phyloP scores from a whole-genome alignment of 92 coral and sea anemone species.

The Phymanthus crucifer region DNA sequence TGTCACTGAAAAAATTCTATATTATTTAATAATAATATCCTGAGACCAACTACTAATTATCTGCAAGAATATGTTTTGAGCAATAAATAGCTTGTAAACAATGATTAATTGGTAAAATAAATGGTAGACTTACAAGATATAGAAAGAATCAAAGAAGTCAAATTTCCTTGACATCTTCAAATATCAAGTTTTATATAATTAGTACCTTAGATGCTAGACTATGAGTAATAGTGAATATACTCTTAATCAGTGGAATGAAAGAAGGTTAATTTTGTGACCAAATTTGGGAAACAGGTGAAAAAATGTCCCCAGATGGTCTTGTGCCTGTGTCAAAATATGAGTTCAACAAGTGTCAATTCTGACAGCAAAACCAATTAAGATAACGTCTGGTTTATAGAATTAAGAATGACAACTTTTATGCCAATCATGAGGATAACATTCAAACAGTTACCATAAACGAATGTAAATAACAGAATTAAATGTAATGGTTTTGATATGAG shows the following conservation, averaged over 20 bases:
- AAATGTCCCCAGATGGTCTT: neutral
- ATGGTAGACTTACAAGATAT: neutral
- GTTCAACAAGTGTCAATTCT: constrained; percentile 5
- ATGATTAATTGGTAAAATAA: neutral
- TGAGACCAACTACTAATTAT: no score
- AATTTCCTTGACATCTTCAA: neutral
- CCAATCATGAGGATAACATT: neutral
- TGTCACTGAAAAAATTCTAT: no score
- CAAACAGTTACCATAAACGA: neutral
- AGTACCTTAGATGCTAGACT: neutral
- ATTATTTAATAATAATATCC: no score
- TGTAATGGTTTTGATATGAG: neutral
- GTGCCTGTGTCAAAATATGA: neutral
- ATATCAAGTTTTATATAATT: neutral
- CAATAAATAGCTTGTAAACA: neutral
- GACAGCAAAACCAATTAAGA: neutral
- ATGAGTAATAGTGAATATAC: neutral
- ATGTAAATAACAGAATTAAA: neutral
- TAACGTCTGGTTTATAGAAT: neutral
- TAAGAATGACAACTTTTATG: neutral
- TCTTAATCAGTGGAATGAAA: neutral
- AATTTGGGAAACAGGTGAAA: neutral
- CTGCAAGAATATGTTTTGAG: neutral
- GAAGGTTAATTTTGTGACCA: neutral
- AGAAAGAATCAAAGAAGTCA: neutral